Evolutionary conservation across 1,140 invertebrate species (phyloP).

Genomic region (Trichonephila inaurata): DNA sequence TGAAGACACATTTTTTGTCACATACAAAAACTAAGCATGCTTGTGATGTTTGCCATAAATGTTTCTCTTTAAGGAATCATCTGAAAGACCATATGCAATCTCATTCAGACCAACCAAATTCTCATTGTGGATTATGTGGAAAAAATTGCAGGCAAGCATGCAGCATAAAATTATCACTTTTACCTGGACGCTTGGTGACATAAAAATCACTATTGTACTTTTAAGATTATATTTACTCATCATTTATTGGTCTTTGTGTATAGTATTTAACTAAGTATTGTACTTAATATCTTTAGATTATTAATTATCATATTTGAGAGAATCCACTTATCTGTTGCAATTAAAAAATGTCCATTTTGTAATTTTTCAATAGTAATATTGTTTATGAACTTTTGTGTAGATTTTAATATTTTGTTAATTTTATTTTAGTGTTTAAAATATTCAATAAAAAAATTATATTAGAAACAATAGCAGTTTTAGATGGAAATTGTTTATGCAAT

Average conservation of each 20-base stretch:
- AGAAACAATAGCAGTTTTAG: too few relatives aligned
- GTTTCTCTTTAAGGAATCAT: conserved; percentile 81
- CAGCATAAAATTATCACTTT: conserved; percentile 78
- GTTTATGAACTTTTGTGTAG: too few relatives aligned
- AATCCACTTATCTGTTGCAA: too few relatives aligned
- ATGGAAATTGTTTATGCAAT: too few relatives aligned
- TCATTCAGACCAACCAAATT: conserved; percentile 80
- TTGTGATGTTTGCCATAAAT: conserved; percentile 80
- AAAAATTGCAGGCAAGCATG: conserved; percentile 81
- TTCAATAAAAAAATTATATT: too few relatives aligned
- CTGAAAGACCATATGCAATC: conserved; percentile 81
- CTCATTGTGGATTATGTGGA: conserved; percentile 81
- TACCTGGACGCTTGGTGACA: background rate
- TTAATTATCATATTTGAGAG: background rate
- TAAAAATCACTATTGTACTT: background rate
- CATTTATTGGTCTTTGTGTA: background rate
- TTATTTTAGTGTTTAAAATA: too few relatives aligned
- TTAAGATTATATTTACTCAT: background rate
- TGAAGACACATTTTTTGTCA: conserved; percentile 69
- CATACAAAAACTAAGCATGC: conserved; percentile 82
- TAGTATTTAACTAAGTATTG: background rate
- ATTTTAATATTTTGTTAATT: too few relatives aligned
- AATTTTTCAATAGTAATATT: too few relatives aligned
- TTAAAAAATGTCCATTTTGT: too few relatives aligned
- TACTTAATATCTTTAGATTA: background rate